Base-by-base conservation (phyloP, 2,888 invertebrate genomes). In the Phalera bucephala region DNA sequence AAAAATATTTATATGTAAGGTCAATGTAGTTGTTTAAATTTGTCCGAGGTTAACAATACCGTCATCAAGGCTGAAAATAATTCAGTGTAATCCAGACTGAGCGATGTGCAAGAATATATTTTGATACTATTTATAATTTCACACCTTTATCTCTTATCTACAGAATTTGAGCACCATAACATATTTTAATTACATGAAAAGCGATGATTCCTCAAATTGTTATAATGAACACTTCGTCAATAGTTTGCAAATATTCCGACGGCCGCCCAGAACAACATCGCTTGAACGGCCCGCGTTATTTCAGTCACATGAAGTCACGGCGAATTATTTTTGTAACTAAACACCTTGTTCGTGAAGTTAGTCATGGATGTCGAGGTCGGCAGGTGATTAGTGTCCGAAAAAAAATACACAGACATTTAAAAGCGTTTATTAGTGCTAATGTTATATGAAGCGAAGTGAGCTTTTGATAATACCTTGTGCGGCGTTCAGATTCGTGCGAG, bases 401-500 rank as follows among this genome's bases (percentile, higher is more conserved):
- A 70, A 68, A 74, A 64, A 65, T 46, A 68, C 58, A 63, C 61
- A 52, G 46, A 56, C 50, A 55, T 65, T 60, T 64, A 60, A 53
- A 79, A 81, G 87, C 85, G 57, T 83, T 82, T 82, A 84, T 86
- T 85, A 86, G 83, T 83, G 82, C 72, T 68, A 56, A 68, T 74
- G 80, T 80, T 81, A 81, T 69, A 69, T 76, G 77, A 85, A 85
- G 84, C 84, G 54, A 56, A 54, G 35, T 63, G 60, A 60, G 64
- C 50, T 64, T 69, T 58, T 64, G 62, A 52, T 52, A 60, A 63
- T 88, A 88, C 88, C 89, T 89, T 87, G 79, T 85, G 84, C 84
- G 84, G 87, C 88, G 80, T 65, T 78, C 75, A 71, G 79, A 64
- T 79, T 88, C 89, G 89, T 89, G 88, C 84, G 88, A 87, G 84